phyloP scores from a whole-genome alignment of 2,888 invertebrate species.

The Podotricha telesiphe region DNA sequence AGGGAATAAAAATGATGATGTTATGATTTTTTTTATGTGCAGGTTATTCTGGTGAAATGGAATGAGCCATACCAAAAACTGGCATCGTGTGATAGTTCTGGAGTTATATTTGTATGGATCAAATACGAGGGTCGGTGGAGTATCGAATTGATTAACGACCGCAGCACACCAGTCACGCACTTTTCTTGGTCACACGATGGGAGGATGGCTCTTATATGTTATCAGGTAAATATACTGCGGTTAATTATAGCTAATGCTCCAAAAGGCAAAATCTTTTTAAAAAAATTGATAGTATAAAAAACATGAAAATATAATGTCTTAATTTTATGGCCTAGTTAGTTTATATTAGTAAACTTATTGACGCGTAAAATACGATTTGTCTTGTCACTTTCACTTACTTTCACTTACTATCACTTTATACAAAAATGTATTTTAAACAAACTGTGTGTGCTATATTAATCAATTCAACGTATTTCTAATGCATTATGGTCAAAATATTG shows the following conservation, averaged over 20 bases:
- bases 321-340: neutral
- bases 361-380: too few species aligned
- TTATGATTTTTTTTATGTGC: constrained; percentile 37
- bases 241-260: too few species aligned
- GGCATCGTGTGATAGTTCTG: constrained; percentile 98
- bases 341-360: neutral
- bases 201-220: constrained; percentile 98
- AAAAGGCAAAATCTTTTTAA: too few species aligned
- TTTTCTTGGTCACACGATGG: constrained; percentile 99
- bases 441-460: too few species aligned
- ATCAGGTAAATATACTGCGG: constrained; percentile 87
- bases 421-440: too few species aligned
- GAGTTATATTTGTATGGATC: constrained; percentile 99
- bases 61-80: constrained; percentile 99
- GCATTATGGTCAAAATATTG: too few species aligned
- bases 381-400: too few species aligned
- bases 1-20: neutral
- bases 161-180: constrained; percentile 98
- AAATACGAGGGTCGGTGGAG: constrained; percentile 99
- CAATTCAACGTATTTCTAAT: too few species aligned
- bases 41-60: constrained; percentile 98
- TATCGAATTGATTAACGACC: constrained; percentile 98
- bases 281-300: neutral
- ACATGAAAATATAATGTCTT: too few species aligned
- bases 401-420: too few species aligned